A percentile compares a stretch with the other conserved stretches of the same genome.
These are phyloP conservation scores for Therioaphis trifolii DNA, from an alignment of 2,888 invertebrate genomes.

Conservation along the genomic window DNA sequence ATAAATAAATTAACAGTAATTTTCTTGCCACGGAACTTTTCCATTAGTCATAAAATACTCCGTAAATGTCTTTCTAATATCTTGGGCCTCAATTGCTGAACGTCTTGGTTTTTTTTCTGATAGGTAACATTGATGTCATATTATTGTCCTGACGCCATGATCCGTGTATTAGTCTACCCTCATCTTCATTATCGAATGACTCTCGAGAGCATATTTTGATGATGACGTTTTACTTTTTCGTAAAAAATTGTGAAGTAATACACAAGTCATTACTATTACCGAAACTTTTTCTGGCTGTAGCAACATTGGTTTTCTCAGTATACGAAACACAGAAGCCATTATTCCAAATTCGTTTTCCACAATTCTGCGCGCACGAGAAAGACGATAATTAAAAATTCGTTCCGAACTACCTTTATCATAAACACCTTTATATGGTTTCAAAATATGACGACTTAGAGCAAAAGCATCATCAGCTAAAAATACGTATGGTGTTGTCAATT, in stretches of 20 bases:
- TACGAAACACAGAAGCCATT: constrained; percentile 63
- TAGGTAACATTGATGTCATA: constrained; percentile 27
- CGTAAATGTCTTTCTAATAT: constrained; percentile 23
- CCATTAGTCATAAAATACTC: constrained; percentile 24
- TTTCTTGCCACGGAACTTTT: too few species aligned
- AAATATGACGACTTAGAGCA: constrained; percentile 64
- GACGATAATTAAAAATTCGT: too few species aligned
- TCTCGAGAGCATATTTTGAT: too few species aligned
- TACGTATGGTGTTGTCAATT: constrained; percentile 62
- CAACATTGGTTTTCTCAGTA: constrained; percentile 61
- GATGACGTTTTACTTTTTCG: constrained; percentile 41
- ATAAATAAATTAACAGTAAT: constrained; percentile 16
- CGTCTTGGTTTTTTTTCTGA: constrained; percentile 3
- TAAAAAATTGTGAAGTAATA: too few species aligned
- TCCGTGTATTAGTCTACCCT: constrained; percentile 35
- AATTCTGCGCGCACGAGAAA: too few species aligned
- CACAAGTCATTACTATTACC: constrained; percentile 31
- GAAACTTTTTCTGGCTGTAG: constrained; percentile 36
- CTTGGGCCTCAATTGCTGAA: constrained; percentile 13
- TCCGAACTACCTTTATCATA: too few species aligned
- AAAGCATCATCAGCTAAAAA: constrained; percentile 66
- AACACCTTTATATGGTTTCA: constrained; percentile 62
- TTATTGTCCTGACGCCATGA: constrained; percentile 32
- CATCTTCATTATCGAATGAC: too few species aligned
- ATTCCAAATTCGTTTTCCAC: too few species aligned